Conservation (phyloP, 2,888 invertebrate species). For the Pseudoips prasinana region DNA sequence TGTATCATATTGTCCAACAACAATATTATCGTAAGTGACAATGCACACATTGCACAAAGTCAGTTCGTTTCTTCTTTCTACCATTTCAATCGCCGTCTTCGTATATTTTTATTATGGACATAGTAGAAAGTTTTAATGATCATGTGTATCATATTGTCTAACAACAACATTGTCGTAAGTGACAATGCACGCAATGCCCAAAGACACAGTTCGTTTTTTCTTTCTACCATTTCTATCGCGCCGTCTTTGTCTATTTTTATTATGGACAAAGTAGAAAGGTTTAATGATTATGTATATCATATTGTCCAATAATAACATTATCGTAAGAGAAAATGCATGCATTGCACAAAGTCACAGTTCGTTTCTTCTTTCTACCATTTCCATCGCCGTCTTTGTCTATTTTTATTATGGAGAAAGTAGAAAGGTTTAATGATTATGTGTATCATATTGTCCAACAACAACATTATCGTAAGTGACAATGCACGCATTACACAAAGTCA, state of each 20-base stretch:
- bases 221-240: conserved; percentile 19
- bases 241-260: too few species aligned
- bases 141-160: conserved; percentile 5
- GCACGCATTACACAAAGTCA: conserved; percentile 4
- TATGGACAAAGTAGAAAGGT: too few species aligned
- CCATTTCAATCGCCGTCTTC: conserved; percentile 4
- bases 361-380: conserved; percentile 17
- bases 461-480: conserved; percentile 5
- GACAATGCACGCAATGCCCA: conserved; percentile 7
- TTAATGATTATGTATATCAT: conserved; percentile 13
- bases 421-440: conserved; percentile 16
- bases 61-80: conserved; percentile 14
- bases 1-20: not conserved
- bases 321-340: conserved; percentile 8
- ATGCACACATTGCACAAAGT: conserved; percentile 7
- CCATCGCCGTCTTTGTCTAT: not conserved
- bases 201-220: conserved; percentile 2
- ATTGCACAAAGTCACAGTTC: conserved; percentile 5
- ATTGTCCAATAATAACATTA: not conserved
- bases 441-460: conserved; percentile 1
- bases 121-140: too few species aligned
- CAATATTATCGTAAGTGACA: conserved; percentile 4
- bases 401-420: too few species aligned
- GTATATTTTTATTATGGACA: too few species aligned
- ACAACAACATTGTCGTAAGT: conserved; percentile 5